Base-by-base conservation (phyloP, 2,888 invertebrate genomes). In the Drosophila barbarae region DNA sequence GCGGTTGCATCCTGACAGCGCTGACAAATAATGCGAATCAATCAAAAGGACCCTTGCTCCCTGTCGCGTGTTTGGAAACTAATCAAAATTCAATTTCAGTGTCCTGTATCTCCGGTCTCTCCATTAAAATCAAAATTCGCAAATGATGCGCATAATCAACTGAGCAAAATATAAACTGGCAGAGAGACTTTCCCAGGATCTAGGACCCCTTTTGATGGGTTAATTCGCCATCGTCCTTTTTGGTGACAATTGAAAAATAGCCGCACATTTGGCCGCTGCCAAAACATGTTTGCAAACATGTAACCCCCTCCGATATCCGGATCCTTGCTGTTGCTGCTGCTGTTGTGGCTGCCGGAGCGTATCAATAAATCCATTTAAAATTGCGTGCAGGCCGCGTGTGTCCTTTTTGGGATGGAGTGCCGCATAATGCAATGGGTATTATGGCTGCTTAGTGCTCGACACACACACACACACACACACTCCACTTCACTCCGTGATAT, bases 101-200 rank as follows among this genome's bases (percentile, higher is more conserved):
- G 21, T 30, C 32, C 32, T 46, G 18, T 44, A 46, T 23, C 38
- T 42, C 38, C 38, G 26, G 54, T 39, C 47, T 35, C 30, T 42
- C 18, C 28, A 30, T 86, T 85, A 72, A 84, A 87, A 86, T 87
- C 85, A 77, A 86, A 87, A 87, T 80, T 86, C 82, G 77, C 85
- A 87, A 87, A 87, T 87, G 87, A 87, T 84, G 85, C 87, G 86
- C 74, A 69, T 87, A 87, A 86, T 86, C 74, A 79, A 86, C 80
- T 76, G 61, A 63, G 50, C 34, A 23, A 46, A 46, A 44, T 21
- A 32, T 2, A 12, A 15, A 36, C 23, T 23, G 13, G 32, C 15
- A 35, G 28, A 63, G 38, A n/a, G 28, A 39, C 44, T 77, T 86
- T 86, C 85, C 85, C 86, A 84, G 59, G 65, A 58, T 59, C 49